Base-by-base conservation (phyloP, 2,797 vertebrate species). In the Gobionotothen gibberifrons region DNA sequence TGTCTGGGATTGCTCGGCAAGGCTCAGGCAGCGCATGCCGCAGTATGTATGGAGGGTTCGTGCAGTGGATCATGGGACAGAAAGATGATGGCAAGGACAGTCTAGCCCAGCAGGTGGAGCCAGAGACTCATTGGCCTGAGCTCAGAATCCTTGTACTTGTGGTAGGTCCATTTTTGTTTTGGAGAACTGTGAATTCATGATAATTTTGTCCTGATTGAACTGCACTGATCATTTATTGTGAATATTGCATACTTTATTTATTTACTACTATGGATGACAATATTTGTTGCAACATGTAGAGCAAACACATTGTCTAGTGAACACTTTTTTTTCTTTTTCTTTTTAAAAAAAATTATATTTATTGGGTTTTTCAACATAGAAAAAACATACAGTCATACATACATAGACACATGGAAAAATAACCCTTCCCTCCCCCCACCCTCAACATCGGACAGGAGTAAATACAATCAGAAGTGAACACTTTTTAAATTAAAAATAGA, bases 1-100 rank as follows among this genome's bases (percentile, higher is more conserved):
- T 99, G 83, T 98, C 97, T 0, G 95, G 89, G 62, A 96, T 97
- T 81, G 97, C 98, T 0, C 95, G 97, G 15, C 96, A 94, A 53
- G 98, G 98, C 46, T 99, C 98, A 0, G 98, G 98, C 76, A 98
- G 98, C 0, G 98, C 98, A 15, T 99, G 98, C 61, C 93, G 98
- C 51, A 98, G 97, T 82, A 95, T 99, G 90, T 88, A 96, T 0
- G 97, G 98, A 0, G 98, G 98, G 58, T 99, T 99, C 1, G 97
- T 98, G 77, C 95, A 97, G 90, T 99, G 98, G 98, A 90, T 95
- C 60, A 95, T 96, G 90, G 98, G 98, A 8, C 80, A 95, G 26
- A 88, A 81, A 69, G 87, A 91, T 0, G 96, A 98, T 0, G 98
- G 98, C 69, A 96, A 93, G 69, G 98, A 99, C 92, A 99, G 98